Evolutionary conservation across 2,797 vertebrate species (phyloP), one percentile per base, ranked within the genome.

Genomic region (Pipistrellus nathusii): DNA sequence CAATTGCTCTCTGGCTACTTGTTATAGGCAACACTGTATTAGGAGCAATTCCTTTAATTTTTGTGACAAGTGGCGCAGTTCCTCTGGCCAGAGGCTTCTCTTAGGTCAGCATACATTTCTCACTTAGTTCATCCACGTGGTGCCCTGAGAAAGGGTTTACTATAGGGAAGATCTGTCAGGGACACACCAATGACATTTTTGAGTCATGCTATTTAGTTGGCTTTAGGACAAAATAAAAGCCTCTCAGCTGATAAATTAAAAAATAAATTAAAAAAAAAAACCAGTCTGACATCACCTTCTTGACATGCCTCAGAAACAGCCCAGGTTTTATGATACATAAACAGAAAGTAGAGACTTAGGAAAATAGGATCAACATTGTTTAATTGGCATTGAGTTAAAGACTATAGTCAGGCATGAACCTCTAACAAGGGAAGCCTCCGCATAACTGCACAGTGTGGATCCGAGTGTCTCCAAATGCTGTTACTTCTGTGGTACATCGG

Each of bases 91-190:
- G 89, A 90, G 82, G 94, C 91, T 81, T 51, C 87, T 90, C 64
- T 72, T 85, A 77, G 23, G 85, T 96, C 97, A 96, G 35, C 81
- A 95, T 69, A 55, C 81, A 96, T 96, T 94, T 94, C 92, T 96
- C 94, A 96, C 73, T 96, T 94, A 85, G 93, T 93, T 85, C 93
- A 94, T 91, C 94, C 88, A 85, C 90, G 83, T 12, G 1, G 71
- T 83, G 64, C 64, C 69, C 90, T 80, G 48, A 44, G 75, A 90
- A 62, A 68, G 73, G 81, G 18, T 59, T 90, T 84, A 73, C 72
- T 53, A 5, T 7, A 3, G 51, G 68, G 66, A 80, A 89, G 89
- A 32, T 59, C 66, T 88, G 75, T 90, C 85, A 72, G 93, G 55
- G 88, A 35, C 46, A 35, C 35, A 8, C 23, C 8, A 27, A 17